These are phyloP conservation scores for Istiophorus platypterus DNA, from an alignment of 2,113 vertebrate genomes.

Conservation along the genomic window DNA sequence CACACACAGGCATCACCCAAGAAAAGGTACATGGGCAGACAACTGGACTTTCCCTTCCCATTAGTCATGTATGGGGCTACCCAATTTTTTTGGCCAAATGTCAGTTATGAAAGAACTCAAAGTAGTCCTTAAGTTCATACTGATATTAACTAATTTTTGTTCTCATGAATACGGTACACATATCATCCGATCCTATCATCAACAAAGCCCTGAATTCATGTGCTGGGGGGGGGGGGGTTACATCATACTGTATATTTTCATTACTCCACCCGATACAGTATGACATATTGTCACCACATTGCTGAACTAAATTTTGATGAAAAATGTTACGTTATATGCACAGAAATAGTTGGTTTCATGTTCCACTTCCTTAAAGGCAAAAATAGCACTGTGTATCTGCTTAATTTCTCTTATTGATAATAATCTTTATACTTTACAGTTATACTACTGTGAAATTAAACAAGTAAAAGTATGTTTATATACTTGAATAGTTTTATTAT, in stretches of 20 bases:
- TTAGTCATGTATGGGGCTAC: slow-evolving; percentile 19
- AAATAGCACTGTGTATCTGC: not conserved
- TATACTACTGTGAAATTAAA: too few species aligned
- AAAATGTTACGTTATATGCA: not conserved
- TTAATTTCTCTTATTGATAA: too few species aligned
- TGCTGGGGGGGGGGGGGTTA: too few species aligned
- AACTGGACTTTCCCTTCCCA: slow-evolving; percentile 54
- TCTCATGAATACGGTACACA: not conserved
- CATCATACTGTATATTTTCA: too few species aligned
- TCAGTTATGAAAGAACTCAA: slow-evolving; percentile 14
- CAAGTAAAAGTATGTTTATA: too few species aligned
- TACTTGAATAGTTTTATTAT: too few species aligned
- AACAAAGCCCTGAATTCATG: not conserved
- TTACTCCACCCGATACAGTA: not conserved
- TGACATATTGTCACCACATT: not conserved
- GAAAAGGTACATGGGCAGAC: not conserved
- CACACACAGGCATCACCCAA: not conserved
- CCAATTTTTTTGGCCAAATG: slow-evolving; percentile 19
- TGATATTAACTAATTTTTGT: not conserved
- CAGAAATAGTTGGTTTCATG: slow-evolving; percentile 15
- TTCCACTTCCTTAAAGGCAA: slow-evolving; percentile 62
- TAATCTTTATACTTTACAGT: too few species aligned
- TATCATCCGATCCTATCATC: not conserved
- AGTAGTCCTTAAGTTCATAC: not conserved
- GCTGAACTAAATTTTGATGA: not conserved